A percentile compares a stretch with the other conserved stretches of the same genome.
phyloP scores from a whole-genome alignment of 2,888 invertebrate species.

The Helleia helle region DNA sequence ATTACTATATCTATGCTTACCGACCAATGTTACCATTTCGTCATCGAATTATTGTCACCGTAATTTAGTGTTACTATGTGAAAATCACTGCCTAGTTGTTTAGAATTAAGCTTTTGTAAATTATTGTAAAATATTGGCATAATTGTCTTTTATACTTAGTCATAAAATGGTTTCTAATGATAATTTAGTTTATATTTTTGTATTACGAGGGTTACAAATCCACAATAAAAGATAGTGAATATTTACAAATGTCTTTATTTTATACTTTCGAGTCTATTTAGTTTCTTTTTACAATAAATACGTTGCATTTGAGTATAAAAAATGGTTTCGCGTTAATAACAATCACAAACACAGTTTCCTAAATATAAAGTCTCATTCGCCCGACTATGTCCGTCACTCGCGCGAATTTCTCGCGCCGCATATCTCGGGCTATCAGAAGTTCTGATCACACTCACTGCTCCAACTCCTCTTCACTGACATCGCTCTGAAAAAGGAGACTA shows the following conservation, averaged over 20 bases:
- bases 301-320: slow-evolving; percentile 67
- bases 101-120: slow-evolving; percentile 43
- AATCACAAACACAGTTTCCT: slow-evolving; percentile 48
- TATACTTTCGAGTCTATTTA: slow-evolving; percentile 58
- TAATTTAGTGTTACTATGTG: slow-evolving; percentile 11
- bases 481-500: slow-evolving; percentile 27
- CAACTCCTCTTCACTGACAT: slow-evolving; percentile 38
- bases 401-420: slow-evolving; percentile 32
- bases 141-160: slow-evolving; percentile 24
- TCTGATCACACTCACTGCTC: slow-evolving; percentile 51
- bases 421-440: slow-evolving; percentile 37
- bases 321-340: slow-evolving; percentile 53
- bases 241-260: slow-evolving; percentile 71
- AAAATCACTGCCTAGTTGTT: slow-evolving; percentile 48
- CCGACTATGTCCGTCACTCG: slow-evolving; percentile 40
- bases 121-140: slow-evolving; percentile 56
- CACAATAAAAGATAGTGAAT: slow-evolving; percentile 26
- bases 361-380: slow-evolving; percentile 47
- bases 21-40: slow-evolving; percentile 38
- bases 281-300: slow-evolving; percentile 69
- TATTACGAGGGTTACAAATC: not conserved
- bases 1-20: slow-evolving; percentile 15
- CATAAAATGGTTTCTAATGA: not conserved
- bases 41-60: not conserved
- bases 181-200: slow-evolving; percentile 4